Base-by-base conservation (phyloP, 2,113 vertebrate genomes). In the Lophochroa leadbeateri region DNA sequence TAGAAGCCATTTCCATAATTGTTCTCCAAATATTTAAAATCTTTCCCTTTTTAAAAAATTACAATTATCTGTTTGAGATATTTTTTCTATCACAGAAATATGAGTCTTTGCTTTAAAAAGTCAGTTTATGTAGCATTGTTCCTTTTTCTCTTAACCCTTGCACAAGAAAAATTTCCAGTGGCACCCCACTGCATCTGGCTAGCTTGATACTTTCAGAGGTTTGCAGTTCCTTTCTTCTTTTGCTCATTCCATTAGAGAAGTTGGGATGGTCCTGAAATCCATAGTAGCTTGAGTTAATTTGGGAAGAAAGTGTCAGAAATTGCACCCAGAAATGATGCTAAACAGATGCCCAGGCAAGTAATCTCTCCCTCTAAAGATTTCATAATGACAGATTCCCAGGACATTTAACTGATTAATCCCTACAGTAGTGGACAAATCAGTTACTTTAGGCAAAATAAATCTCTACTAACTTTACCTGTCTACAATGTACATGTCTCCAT, bases 321-420 rank as follows among this genome's bases (percentile, higher is more conserved):
- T 95, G 81, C 65, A 89, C 35, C 18, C 81, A 92, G 61, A 94
- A 89, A 82, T 72, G 5, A 91, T 78, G 55, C 47, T 95, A 75
- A 95, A 91, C 69, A 91, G 92, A 96, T 61, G 74, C 61, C 79
- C 74, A 87, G 65, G 41, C 74, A 87, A 84, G 25, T 39, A 71
- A 76, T 91, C 87, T 89, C 65, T 87, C 57, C 44, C 31, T 85
- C 84, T 89, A 65, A 79, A 92, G 91, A 79, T 84, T 91, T 89
- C 35, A 75, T 69, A 53, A 9, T 79, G 81, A 31, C 44, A 69
- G 47, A 72, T 57, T 71, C 61, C 78, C 84, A 76, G 91, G 86
- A 78, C 35, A 55, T 0, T 0, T 46, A 75, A 55, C 78, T 49
- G 39, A 63, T 85, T 57, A 41, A 11, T 69, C 63, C 33, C 57